Conservation (phyloP, 2,797 vertebrate species). For the Poeciliopsis presidionis region DNA sequence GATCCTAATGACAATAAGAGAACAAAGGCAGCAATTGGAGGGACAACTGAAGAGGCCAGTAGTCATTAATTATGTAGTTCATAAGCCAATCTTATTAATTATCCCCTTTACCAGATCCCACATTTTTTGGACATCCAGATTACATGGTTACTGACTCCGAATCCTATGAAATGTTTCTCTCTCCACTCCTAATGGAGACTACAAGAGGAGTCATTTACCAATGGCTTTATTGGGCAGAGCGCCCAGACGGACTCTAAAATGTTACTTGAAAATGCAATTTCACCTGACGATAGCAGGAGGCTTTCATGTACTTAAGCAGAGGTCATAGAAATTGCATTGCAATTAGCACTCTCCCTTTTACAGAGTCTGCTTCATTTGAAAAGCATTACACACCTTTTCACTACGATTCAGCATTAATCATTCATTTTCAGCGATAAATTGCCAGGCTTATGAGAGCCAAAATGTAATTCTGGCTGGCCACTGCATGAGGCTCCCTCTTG, state of each 20-base stretch:
- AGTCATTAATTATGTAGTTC: slow-evolving; percentile 85
- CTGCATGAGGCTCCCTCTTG: slow-evolving; percentile 52
- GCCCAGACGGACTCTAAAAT: slow-evolving; percentile 80
- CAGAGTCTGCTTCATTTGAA: slow-evolving; percentile 72
- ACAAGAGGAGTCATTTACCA: slow-evolving; percentile 85
- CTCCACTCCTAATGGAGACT: slow-evolving; percentile 82
- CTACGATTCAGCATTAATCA: slow-evolving; percentile 72
- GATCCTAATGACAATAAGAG: slow-evolving; percentile 70
- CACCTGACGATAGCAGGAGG: slow-evolving; percentile 78
- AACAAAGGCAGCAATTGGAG: slow-evolving; percentile 80
- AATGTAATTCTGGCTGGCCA: slow-evolving; percentile 54
- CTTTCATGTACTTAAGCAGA: slow-evolving; percentile 81
- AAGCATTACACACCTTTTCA: slow-evolving; percentile 71
- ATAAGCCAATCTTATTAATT: slow-evolving; percentile 84
- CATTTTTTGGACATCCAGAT: slow-evolving; percentile 80
- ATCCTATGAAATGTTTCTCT: slow-evolving; percentile 74
- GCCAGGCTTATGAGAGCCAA: slow-evolving; percentile 62
- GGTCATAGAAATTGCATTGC: slow-evolving; percentile 76
- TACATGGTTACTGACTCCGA: slow-evolving; percentile 81
- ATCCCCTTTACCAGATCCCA: slow-evolving; percentile 72
- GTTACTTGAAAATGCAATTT: slow-evolving; percentile 83
- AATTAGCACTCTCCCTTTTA: slow-evolving; percentile 78
- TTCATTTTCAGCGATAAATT: slow-evolving; percentile 59
- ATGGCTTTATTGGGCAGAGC: slow-evolving; percentile 84
- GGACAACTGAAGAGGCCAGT: slow-evolving; percentile 77